Conservation (phyloP, 1,140 invertebrate species). For the Saccostrea glomerata region DNA sequence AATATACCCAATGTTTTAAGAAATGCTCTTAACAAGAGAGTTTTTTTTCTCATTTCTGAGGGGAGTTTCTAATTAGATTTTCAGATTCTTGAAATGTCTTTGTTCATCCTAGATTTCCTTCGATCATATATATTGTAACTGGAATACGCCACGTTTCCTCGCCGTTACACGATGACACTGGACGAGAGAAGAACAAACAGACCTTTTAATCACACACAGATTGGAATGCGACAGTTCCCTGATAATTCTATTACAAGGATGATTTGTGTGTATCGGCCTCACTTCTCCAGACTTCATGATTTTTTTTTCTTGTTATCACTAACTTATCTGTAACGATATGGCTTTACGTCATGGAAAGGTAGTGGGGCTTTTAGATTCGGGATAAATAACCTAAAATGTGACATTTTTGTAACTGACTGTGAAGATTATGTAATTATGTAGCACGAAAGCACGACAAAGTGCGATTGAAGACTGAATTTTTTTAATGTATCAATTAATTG, state of each 20-base stretch:
- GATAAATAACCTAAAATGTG: background rate
- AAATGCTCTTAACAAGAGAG: too few species aligned
- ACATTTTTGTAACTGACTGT: background rate
- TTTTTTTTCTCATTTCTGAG: too few species aligned
- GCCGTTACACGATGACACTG: background rate
- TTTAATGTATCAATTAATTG: too few species aligned
- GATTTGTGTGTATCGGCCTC: background rate
- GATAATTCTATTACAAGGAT: background rate
- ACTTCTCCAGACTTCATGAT: background rate
- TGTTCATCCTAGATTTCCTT: too few species aligned
- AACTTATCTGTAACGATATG: background rate
- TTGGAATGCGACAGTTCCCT: background rate
- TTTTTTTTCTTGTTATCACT: conserved; percentile 5
- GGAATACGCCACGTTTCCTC: too few species aligned
- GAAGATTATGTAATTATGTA: background rate
- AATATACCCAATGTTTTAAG: too few species aligned
- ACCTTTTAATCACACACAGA: background rate
- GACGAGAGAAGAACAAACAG: background rate
- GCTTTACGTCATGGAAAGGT: background rate
- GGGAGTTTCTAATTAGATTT: too few species aligned
- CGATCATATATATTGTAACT: too few species aligned
- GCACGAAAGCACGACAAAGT: background rate
- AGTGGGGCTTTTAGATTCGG: background rate
- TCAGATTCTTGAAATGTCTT: too few species aligned
- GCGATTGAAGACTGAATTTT: too few species aligned